Conservation (phyloP, 2,797 vertebrate genomes). For the Sus cebifrons region DNA sequence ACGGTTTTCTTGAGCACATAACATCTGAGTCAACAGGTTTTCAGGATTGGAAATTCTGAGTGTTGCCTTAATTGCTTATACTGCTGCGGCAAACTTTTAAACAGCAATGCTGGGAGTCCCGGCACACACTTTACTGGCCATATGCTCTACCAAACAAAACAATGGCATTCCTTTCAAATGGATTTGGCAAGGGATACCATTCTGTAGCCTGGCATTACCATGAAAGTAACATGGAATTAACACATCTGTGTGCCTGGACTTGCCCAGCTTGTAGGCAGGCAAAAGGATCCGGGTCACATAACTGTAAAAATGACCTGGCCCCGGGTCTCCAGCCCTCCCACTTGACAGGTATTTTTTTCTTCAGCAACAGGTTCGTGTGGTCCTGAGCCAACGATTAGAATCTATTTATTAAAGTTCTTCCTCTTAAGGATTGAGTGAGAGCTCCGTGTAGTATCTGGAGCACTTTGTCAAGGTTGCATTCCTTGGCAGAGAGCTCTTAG, state of each 20-base stretch:
- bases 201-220: slow-evolving; percentile 82
- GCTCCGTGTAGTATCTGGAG: slow-evolving; percentile 83
- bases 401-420: slow-evolving; percentile 80
- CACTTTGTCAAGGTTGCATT: slow-evolving; percentile 86
- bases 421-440: slow-evolving; percentile 77
- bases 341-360: slow-evolving; percentile 80
- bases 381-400: slow-evolving; percentile 77
- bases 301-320: slow-evolving; percentile 31
- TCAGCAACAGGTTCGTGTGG: slow-evolving; percentile 79
- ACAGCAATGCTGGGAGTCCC: slow-evolving; percentile 92
- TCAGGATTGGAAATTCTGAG: slow-evolving; percentile 93
- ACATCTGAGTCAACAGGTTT: slow-evolving; percentile 94
- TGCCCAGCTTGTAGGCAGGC: neutral
- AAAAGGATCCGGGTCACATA: slow-evolving; percentile 31
- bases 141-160: slow-evolving; percentile 92
- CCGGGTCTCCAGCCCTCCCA: neutral
- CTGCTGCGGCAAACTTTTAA: slow-evolving; percentile 92
- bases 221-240: slow-evolving; percentile 85
- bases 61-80: slow-evolving; percentile 93
- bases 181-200: slow-evolving; percentile 86
- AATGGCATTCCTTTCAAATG: slow-evolving; percentile 91
- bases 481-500: slow-evolving; percentile 86
- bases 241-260: slow-evolving; percentile 57
- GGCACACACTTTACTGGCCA: slow-evolving; percentile 92
- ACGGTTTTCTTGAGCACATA: slow-evolving; percentile 90